A percentile compares a stretch with the other conserved stretches of the same genome.
These are phyloP conservation scores for Uromys caudimaculatus DNA, from an alignment of 2,797 vertebrate genomes.

Conservation along the genomic window DNA sequence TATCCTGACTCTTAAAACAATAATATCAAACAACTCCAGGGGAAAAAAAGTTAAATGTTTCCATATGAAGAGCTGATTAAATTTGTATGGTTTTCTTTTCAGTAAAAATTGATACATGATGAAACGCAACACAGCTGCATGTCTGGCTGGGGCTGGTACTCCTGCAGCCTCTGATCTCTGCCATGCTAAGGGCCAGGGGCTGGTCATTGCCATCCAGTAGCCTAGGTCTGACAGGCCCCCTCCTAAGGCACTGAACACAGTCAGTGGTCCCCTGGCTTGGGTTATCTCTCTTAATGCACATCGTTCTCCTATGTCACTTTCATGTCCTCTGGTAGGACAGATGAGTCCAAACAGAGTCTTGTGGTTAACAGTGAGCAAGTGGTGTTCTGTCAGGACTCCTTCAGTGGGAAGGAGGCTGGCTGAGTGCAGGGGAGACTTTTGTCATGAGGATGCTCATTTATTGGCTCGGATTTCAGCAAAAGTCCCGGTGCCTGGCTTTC, in stretches of 20 bases:
- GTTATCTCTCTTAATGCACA: not conserved
- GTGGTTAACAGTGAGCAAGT: not conserved
- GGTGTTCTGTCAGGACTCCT: not conserved
- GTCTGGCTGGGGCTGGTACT: constrained; percentile 83
- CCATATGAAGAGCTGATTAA: constrained; percentile 90
- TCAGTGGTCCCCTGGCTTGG: not conserved
- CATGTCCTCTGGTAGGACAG: not conserved
- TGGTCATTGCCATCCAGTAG: constrained; percentile 1
- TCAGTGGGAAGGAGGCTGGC: not conserved
- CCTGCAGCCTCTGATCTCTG: constrained; percentile 81
- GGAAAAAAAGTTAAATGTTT: constrained; percentile 88
- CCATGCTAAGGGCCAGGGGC: constrained; percentile 64
- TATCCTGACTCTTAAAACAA: constrained; percentile 87
- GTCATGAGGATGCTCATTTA: not conserved
- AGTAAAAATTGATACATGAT: constrained; percentile 89
- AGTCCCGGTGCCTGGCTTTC: not conserved
- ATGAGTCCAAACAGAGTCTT: not conserved
- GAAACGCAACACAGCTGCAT: constrained; percentile 85
- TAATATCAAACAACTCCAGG: constrained; percentile 89
- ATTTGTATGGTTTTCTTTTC: constrained; percentile 90
- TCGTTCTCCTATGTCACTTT: no score
- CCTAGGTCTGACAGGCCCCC: constrained; percentile 65
- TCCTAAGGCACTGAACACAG: not conserved
- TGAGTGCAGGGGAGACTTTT: not conserved
- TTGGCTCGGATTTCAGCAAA: not conserved